phyloP scores from a whole-genome alignment of 2,113 vertebrate species.

The Mesembrinibis cayennensis region DNA sequence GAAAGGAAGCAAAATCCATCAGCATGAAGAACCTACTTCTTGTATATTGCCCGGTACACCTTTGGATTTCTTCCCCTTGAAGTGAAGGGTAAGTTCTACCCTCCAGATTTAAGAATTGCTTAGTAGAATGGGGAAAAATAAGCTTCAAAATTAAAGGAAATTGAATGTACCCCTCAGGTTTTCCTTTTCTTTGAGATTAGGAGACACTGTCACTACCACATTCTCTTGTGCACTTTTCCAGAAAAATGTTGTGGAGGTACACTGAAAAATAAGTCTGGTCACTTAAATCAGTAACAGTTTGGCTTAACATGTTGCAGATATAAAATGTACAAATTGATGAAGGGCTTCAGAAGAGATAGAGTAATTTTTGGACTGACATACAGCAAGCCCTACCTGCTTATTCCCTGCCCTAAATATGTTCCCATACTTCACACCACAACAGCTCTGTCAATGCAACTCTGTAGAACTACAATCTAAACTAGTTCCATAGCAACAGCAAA shows the following conservation, averaged over 20 bases:
- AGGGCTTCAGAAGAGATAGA: fast-evolving
- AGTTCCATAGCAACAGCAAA: background rate
- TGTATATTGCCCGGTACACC: background rate
- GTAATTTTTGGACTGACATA: background rate
- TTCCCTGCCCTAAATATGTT: background rate
- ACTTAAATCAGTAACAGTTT: background rate
- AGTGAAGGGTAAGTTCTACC: background rate
- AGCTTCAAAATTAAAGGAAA: background rate
- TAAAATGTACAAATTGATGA: background rate
- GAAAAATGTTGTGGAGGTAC: background rate
- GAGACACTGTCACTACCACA: background rate
- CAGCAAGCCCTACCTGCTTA: background rate
- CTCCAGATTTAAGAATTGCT: background rate
- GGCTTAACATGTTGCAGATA: background rate
- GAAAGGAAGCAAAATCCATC: background rate
- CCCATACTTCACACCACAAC: background rate
- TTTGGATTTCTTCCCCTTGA: background rate
- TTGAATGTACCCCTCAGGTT: fast-evolving
- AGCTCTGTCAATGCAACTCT: background rate
- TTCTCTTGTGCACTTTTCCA: background rate
- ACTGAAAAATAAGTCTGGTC: background rate
- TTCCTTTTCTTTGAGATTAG: background rate
- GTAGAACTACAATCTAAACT: background rate
- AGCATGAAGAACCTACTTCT: background rate
- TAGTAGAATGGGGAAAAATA: background rate